A percentile compares a stretch with the other conserved stretches of the same genome.
phyloP scores from a whole-genome alignment of 2,888 invertebrate species.

The Ophraella communa region DNA sequence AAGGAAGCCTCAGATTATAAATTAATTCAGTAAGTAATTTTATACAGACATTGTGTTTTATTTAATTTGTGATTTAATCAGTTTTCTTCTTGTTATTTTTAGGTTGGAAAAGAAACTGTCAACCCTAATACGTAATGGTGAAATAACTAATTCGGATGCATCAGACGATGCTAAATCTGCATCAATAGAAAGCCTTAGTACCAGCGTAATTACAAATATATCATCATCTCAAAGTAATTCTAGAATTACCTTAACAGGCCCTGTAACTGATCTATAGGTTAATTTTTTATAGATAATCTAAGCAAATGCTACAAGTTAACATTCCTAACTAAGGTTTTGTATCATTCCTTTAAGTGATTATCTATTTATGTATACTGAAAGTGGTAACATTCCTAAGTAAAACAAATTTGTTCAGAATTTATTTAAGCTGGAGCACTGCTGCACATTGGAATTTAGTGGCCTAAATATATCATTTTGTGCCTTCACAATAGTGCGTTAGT shows the following conservation, averaged over 20 bases:
- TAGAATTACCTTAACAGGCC: slow-evolving; percentile 65
- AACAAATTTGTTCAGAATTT: background rate
- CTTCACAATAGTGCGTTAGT: background rate
- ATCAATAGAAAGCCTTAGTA: slow-evolving; percentile 50
- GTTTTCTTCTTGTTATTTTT: slow-evolving; percentile 32
- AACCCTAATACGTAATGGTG: slow-evolving; percentile 57
- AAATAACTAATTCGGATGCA: slow-evolving; percentile 48
- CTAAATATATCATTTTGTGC: background rate
- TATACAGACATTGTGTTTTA: too few species aligned
- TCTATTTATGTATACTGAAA: background rate
- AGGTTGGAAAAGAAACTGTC: slow-evolving; percentile 68
- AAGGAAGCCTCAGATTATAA: slow-evolving; percentile 67
- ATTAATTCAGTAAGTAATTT: slow-evolving; percentile 64
- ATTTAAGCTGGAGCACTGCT: background rate
- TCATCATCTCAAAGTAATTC: slow-evolving; percentile 46
- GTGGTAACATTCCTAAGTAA: background rate
- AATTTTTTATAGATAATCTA: background rate
- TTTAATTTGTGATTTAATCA: too few species aligned
- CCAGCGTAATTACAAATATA: slow-evolving; percentile 48
- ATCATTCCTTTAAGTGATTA: too few species aligned
- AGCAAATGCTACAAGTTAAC: background rate
- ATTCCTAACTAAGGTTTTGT: background rate
- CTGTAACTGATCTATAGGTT: slow-evolving; percentile 63
- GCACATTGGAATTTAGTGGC: background rate
- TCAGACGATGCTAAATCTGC: slow-evolving; percentile 55